phyloP scores from a whole-genome alignment of 2,797 vertebrate genomes.

The Anolis apletophallus region DNA sequence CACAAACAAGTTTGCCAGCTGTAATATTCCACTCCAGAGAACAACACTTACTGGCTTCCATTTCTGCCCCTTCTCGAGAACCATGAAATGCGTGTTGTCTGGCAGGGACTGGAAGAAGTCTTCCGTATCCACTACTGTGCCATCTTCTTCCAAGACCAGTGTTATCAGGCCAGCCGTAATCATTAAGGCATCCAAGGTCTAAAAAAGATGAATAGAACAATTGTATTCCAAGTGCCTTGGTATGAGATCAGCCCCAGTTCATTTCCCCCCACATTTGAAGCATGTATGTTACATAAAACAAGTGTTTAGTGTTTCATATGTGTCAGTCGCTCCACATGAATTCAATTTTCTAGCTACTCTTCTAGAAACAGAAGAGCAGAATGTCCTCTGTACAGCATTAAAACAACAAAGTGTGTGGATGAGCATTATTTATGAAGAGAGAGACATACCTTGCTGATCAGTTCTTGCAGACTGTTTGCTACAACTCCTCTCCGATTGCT shows the following conservation, averaged over 20 bases:
- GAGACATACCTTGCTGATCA: conserved; percentile 82
- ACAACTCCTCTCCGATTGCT: conserved; percentile 80
- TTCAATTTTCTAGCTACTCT: not conserved
- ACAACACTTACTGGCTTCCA: conserved; percentile 80
- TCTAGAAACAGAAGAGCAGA: not conserved
- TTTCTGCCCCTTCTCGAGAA: conserved; percentile 82
- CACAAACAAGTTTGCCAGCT: not conserved
- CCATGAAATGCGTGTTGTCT: conserved; percentile 82
- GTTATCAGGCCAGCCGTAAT: conserved; percentile 77
- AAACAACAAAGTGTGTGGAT: not conserved
- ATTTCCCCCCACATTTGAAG: not conserved
- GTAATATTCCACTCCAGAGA: not conserved
- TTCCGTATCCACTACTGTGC: conserved; percentile 87
- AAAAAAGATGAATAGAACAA: conserved; percentile 36
- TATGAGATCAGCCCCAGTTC: not conserved
- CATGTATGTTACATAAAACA: not conserved
- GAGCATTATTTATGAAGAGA: not conserved
- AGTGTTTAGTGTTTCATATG: not conserved
- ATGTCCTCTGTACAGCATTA: not conserved
- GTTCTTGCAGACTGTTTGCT: conserved; percentile 81
- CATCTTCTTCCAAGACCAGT: conserved; percentile 88
- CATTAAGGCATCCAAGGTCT: conserved; percentile 82
- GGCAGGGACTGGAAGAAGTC: conserved; percentile 85
- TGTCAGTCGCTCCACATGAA: not conserved
- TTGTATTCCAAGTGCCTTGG: rapidly evolving